Evolutionary conservation across 2,888 invertebrate genomes (phyloP).

Genomic region (Hartigia nigra): DNA sequence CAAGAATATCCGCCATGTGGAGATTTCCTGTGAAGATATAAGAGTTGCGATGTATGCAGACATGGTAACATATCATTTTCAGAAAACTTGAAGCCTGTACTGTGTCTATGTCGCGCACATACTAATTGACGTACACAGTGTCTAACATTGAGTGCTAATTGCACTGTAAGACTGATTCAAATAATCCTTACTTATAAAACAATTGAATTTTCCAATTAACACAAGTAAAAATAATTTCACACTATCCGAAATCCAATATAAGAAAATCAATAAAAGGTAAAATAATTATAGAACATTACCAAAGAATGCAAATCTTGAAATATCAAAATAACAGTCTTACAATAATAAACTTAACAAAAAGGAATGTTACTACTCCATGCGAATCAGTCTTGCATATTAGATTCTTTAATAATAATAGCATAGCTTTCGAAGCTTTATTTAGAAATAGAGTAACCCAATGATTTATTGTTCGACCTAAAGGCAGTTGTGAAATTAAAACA

Average conservation of each 20-base stretch:
- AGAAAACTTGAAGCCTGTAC: conserved; percentile 34
- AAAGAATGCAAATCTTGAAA: not conserved
- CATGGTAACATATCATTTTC: conserved; percentile 74
- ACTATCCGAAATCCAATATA: not conserved
- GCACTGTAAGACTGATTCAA: conserved; percentile 13
- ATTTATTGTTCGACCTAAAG: conserved; percentile 22
- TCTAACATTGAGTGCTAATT: conserved; percentile 4
- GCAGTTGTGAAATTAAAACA: conserved; percentile 16
- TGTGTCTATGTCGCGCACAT: conserved; percentile 38
- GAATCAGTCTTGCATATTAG: conserved; percentile 9
- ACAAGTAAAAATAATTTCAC: not conserved
- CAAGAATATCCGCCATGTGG: conserved; percentile 92
- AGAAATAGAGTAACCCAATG: conserved; percentile 23
- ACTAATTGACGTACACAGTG: conserved; percentile 6
- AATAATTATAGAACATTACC: not conserved
- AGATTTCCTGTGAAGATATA: conserved; percentile 94
- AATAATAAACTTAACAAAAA: not conserved
- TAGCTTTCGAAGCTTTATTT: conserved; percentile 30
- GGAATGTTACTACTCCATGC: conserved; percentile 4
- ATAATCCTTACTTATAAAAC: not conserved
- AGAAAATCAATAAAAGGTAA: not conserved
- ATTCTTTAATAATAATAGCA: conserved; percentile 20
- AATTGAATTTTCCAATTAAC: not conserved
- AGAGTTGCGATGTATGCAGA: conserved; percentile 98
- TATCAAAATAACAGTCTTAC: not conserved